A percentile compares a stretch with the other conserved stretches of the same genome.
Evolutionary conservation across 1,140 invertebrate genomes (phyloP).

Genomic region (Scaptomyza montana): DNA sequence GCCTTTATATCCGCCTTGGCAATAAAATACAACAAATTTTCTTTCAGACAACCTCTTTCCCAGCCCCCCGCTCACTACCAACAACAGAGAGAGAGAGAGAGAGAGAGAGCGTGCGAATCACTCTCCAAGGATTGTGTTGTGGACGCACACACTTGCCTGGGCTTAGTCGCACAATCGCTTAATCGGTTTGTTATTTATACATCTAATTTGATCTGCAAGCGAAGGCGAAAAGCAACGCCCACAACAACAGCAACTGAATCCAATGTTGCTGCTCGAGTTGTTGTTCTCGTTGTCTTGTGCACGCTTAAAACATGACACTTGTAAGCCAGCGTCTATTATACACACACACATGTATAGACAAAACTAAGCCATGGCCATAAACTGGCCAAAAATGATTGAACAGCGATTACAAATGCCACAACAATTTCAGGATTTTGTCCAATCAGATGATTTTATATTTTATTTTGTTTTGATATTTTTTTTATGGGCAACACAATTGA

Average conservation of each 20-base stretch:
- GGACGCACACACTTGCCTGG: constrained; percentile 47
- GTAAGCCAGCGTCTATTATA: constrained; percentile 56
- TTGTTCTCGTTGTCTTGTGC: constrained; percentile 16
- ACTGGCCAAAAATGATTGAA: constrained; percentile 79
- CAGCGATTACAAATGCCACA: constrained; percentile 79
- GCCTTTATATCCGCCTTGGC: constrained; percentile 66
- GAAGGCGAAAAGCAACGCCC: constrained; percentile 53
- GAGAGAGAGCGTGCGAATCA: background rate
- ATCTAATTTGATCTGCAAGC: constrained; percentile 80
- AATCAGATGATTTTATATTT: constrained; percentile 56
- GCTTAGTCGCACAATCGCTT: constrained; percentile 75
- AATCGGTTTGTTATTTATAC: constrained; percentile 82
- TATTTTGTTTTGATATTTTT: constrained; percentile 47
- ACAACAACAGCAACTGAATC: constrained; percentile 37
- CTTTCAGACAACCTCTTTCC: background rate
- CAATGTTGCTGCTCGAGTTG: constrained; percentile 23
- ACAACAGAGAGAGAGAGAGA: background rate
- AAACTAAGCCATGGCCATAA: constrained; percentile 70
- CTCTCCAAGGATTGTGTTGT: constrained; percentile 33
- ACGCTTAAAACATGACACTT: constrained; percentile 71
- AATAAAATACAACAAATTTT: constrained; percentile 76
- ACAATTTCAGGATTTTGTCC: constrained; percentile 54
- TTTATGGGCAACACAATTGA: constrained; percentile 48
- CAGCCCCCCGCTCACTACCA: background rate
- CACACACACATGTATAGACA: constrained; percentile 16